A percentile compares a stretch with the other conserved stretches of the same genome.
These are phyloP conservation scores for Pandion haliaetus DNA, from an alignment of 2,113 vertebrate genomes.

Conservation along the genomic window DNA sequence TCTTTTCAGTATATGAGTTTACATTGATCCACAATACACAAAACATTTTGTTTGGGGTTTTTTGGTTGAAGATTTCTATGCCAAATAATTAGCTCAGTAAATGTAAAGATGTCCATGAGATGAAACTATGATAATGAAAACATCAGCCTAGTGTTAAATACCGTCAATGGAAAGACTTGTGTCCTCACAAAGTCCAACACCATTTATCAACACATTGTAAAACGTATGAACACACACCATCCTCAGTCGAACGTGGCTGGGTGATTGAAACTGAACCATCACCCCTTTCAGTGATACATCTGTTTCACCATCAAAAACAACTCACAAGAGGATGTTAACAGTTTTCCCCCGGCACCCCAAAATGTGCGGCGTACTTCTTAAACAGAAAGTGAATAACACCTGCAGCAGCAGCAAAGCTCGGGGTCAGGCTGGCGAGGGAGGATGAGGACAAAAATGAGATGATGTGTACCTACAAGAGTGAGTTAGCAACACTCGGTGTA, in stretches of 20 bases:
- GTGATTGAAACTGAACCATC: neutral
- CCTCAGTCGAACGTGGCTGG: fast-evolving
- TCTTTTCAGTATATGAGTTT: neutral
- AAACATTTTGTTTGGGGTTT: neutral
- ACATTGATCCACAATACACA: neutral
- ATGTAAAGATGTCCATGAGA: neutral
- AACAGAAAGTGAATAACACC: neutral
- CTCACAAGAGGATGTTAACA: neutral
- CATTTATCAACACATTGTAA: neutral
- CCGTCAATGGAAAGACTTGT: neutral
- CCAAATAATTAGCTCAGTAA: neutral
- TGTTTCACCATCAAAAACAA: neutral
- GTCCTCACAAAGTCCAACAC: neutral
- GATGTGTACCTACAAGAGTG: neutral
- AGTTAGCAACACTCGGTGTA: neutral
- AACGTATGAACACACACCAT: neutral
- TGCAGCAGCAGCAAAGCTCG: fast-evolving
- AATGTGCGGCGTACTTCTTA: neutral
- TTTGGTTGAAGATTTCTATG: neutral
- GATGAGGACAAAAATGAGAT: neutral
- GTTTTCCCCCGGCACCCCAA: neutral
- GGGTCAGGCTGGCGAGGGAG: neutral
- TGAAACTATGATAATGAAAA: neutral
- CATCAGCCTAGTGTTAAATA: neutral
- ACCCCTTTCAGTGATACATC: neutral